Base-by-base conservation (phyloP, 2,888 invertebrate species). In the Ctena decussata region DNA sequence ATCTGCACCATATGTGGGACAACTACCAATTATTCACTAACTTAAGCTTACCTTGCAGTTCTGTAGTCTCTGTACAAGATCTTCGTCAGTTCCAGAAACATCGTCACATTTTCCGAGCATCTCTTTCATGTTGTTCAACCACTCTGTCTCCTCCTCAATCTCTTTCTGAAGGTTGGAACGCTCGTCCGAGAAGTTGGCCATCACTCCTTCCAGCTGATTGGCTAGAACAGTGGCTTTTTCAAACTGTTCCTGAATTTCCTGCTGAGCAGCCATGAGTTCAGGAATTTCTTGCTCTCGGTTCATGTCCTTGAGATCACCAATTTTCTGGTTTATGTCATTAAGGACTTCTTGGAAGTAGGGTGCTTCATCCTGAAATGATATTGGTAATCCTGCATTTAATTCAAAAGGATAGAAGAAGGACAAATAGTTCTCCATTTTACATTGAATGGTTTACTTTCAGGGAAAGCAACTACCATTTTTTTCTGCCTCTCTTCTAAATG, bases 241-340 rank as follows among this genome's bases (percentile, higher is more conserved):
- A 95, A 99, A 98, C 94, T 98, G 93, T 24, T 92, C 90, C 75
- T 94, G 89, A 37, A 95, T 90, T 18, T 89, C 90, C 27, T 87
- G 80, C 78, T 94, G 93, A 21, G 92, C 89, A 73, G 93, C 90
- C 24, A 91, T 87, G 57, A 96, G 90, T 27, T 90, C 90, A 27
- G 97, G 97, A 41, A 98, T 97, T 21, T 97, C 97, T 85, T 97
- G 96, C 76, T 97, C 97, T 91, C 97, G 97, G 94, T 98, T 98
- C 78, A 98, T 96, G 94, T 97, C 97, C 0, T 97, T 96, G 46
- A 99, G 96, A 93, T 98, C 98, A 80, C 97, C 97, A 32, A 97
- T 97, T 96, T 98, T 99, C 12, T 97, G 97, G 53, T 97, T 96
- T 78, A 99, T 97, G 84, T 97, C 97, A 91, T 97, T 97, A 92